Conservation (phyloP, 2,113 vertebrate species). For the Trogon surrucura region DNA sequence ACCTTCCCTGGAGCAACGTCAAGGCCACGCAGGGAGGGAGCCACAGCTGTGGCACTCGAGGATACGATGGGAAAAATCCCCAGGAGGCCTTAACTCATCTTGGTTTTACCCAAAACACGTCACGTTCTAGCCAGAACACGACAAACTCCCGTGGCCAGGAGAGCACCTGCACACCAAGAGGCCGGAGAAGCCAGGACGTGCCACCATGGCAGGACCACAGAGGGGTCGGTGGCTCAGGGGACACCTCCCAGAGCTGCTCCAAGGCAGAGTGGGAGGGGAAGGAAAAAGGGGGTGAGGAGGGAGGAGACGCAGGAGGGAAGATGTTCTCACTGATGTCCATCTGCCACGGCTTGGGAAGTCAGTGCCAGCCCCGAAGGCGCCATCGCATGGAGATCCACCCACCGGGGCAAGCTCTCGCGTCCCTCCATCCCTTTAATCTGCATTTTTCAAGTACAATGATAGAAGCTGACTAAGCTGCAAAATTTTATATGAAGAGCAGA, state of each 20-base stretch:
- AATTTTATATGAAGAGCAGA: too few relatives aligned
- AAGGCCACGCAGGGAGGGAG: background rate
- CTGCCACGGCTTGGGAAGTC: background rate
- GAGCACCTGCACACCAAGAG: background rate
- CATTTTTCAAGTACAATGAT: background rate
- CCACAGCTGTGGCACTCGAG: too few relatives aligned
- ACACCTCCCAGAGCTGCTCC: background rate
- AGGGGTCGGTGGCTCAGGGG: background rate
- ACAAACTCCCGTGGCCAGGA: background rate
- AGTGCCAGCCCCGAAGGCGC: background rate
- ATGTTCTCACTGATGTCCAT: background rate
- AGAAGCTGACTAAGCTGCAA: background rate
- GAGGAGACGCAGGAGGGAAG: too few relatives aligned
- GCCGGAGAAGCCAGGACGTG: background rate
- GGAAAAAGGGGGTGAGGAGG: background rate
- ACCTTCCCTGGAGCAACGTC: background rate
- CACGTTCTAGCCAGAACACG: background rate
- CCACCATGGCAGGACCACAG: background rate
- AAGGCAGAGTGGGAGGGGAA: background rate
- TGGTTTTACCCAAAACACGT: background rate
- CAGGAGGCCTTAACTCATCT: background rate
- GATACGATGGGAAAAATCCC: background rate
- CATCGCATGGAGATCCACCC: background rate
- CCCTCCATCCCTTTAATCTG: background rate
- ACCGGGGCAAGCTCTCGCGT: background rate